Conservation (phyloP, 2,888 invertebrate species). For the Conus canariensis region DNA sequence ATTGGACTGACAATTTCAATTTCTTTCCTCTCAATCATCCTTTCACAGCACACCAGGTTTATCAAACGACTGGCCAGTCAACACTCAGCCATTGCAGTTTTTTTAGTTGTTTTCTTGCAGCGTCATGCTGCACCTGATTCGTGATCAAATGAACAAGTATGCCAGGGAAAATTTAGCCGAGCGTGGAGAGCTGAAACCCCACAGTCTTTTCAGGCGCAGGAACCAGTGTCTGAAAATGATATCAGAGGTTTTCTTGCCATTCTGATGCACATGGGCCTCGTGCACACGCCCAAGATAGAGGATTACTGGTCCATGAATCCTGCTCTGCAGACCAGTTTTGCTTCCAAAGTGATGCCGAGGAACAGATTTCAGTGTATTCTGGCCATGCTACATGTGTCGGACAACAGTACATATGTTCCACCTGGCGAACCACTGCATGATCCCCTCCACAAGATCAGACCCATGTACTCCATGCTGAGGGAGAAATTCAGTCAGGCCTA, state of each 20-base stretch:
- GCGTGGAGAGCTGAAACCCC: neutral
- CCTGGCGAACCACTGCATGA: neutral
- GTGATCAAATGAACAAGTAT: neutral
- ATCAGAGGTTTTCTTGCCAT: conserved; percentile 5
- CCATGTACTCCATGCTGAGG: conserved; percentile 16
- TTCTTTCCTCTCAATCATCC: neutral
- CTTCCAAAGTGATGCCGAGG: conserved; percentile 2
- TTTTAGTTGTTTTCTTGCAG: neutral
- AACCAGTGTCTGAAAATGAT: neutral
- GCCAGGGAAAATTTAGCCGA: neutral
- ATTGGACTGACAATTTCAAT: neutral
- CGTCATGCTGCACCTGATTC: neutral
- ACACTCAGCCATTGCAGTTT: neutral
- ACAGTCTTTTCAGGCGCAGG: neutral
- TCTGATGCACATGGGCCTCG: conserved; percentile 22
- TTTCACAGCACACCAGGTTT: conserved; percentile 1
- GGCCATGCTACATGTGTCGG: conserved; percentile 11
- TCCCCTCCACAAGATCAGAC: conserved; percentile 32
- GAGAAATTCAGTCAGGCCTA: neutral
- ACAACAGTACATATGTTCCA: neutral
- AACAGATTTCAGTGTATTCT: conserved; percentile 17
- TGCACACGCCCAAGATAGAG: conserved; percentile 19
- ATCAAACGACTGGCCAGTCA: neutral
- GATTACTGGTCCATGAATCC: conserved; percentile 24
- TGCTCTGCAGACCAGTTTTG: conserved; percentile 24